Base-by-base conservation (phyloP, 2,888 invertebrate genomes). In the Acleris sparsana region DNA sequence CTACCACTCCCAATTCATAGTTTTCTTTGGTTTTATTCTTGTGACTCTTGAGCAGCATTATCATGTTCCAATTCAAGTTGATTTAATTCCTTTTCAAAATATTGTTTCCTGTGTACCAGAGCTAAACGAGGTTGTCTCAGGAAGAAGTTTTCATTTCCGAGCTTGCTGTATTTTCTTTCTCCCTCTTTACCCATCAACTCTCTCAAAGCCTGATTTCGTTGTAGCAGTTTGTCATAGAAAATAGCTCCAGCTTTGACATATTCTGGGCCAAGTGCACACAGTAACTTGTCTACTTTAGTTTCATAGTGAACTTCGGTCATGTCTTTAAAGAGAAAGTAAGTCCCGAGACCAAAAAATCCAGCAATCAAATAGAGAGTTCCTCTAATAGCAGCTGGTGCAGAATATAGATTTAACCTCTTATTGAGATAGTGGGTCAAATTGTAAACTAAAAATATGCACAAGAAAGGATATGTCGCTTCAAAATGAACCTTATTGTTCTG, bases 221-320 rank as follows among this genome's bases (percentile, higher is more conserved):
- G 88, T 48, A 96, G 80, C 29, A 94, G 80, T 87, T 96, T 97
- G 29, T 94, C 93, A 80, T 97, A 97, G 87, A 94, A 97, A 80
- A 95, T 95, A 39, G 95, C 87, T 3, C 97, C 97, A 55, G 97
- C 96, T 78, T 95, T 93, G 11, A 95, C 86, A 81, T 95, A 96
- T 52, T 95, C 91, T 49, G 89, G 84, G 49, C 95, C 94, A 63
- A 95, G 80, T 39, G 92, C 82, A 70, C 94, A 93, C 20, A 97
- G 86, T 69, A 89, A 84, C 62, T 93, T 86, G 80, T 97, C 97
- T 20, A 94, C 93, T 13, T 88, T 72, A 9, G 88, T 84, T 80
- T 97, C 97, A 79, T 93, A 94, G 72, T 91, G 76, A 22, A 94
- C 90, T 79, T 94, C 94, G 13, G 94, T 93, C 71, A 88, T 87